A percentile compares a stretch with the other conserved stretches of the same genome.
These are phyloP conservation scores for Sebastolobus altivelis DNA, from an alignment of 2,797 vertebrate genomes.

Conservation along the genomic window DNA sequence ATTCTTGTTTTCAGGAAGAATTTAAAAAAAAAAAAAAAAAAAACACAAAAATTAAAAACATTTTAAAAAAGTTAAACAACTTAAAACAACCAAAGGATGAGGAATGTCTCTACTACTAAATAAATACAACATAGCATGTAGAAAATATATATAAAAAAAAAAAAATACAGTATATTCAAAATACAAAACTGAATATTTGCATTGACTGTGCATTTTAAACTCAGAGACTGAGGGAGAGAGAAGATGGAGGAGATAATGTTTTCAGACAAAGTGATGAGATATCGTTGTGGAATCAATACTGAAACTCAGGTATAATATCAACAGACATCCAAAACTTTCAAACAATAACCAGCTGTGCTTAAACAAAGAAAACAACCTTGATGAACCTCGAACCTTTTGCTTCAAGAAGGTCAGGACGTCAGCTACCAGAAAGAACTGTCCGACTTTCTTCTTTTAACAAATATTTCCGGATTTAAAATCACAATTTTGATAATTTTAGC, in stretches of 20 bases:
- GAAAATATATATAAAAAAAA: constrained; percentile 40
- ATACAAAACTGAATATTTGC: constrained; percentile 84
- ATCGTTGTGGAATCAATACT: neutral
- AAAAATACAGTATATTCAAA: constrained; percentile 66
- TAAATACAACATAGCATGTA: constrained; percentile 82
- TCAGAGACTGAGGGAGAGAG: constrained; percentile 69
- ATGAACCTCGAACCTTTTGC: neutral
- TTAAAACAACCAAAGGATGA: constrained; percentile 87
- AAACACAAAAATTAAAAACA: neutral
- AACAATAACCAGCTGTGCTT: neutral
- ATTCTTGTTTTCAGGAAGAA: neutral
- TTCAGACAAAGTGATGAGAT: neutral
- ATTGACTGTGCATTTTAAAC: constrained; percentile 92
- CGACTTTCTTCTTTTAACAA: neutral
- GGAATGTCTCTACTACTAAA: constrained; percentile 84
- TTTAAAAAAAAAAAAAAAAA: neutral
- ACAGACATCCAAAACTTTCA: neutral
- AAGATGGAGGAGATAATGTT: neutral
- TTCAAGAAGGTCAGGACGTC: neutral
- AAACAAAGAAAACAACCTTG: neutral
- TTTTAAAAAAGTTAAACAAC: neutral
- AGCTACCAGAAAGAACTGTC: neutral
- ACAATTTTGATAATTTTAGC: neutral
- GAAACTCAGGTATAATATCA: constrained; percentile 3
- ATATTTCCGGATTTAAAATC: neutral